phyloP scores from a whole-genome alignment of 2,113 vertebrate genomes.

The Corythaeola cristata region DNA sequence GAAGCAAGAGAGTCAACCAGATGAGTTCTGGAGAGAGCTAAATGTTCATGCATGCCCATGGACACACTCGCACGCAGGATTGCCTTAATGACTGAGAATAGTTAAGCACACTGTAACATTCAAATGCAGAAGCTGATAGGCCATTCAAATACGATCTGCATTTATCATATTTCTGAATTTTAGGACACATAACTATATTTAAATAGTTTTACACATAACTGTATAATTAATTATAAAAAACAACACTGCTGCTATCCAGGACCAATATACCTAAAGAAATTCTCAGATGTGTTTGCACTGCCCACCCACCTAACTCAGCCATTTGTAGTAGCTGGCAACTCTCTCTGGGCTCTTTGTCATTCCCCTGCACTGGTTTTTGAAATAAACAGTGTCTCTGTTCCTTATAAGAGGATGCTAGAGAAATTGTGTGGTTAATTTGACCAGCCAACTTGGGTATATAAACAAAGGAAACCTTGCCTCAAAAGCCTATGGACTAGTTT shows the following conservation, averaged over 20 bases:
- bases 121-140: not conserved
- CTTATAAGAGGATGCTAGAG: not conserved
- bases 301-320: not conserved
- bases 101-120: not conserved
- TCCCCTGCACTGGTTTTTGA: not conserved
- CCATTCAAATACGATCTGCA: not conserved
- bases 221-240: not conserved
- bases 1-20: not conserved
- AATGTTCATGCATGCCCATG: not conserved
- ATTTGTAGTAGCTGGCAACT: not conserved
- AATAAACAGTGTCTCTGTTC: not conserved
- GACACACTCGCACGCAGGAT: not conserved
- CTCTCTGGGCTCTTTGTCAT: not conserved
- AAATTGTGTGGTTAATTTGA: not conserved
- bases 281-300: not conserved
- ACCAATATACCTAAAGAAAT: not conserved
- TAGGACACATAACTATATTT: not conserved
- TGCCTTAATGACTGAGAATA: not conserved
- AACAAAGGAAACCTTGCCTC: not conserved
- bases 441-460: not conserved
- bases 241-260: not conserved
- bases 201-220: not conserved
- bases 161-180: not conserved
- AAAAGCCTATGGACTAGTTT: not conserved
- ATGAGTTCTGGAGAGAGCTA: not conserved